Percentiles rank a stretch among this genome's conserved stretches.
These are phyloP conservation scores for Pandion haliaetus DNA, from an alignment of 2,113 vertebrate species.

Conservation along the genomic window DNA sequence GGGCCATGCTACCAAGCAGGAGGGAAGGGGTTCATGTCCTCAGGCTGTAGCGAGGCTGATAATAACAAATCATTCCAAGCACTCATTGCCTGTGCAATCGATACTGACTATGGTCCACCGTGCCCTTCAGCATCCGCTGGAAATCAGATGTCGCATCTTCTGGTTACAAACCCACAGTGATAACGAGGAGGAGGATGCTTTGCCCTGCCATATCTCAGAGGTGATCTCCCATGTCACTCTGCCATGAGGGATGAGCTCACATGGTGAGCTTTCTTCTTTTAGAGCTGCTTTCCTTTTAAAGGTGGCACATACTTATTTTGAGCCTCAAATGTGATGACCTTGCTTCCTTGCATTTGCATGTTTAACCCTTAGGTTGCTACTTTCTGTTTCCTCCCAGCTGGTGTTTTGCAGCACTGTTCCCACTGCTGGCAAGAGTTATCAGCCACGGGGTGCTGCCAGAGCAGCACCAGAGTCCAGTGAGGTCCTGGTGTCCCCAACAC, in stretches of 20 bases:
- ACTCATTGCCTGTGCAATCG: fast-evolving
- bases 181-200: background rate
- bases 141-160: background rate
- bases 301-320: background rate
- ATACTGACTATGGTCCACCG: background rate
- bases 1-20: fast-evolving
- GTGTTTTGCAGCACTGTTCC: background rate
- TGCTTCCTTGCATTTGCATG: background rate
- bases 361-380: background rate
- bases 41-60: background rate
- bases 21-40: background rate
- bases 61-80: background rate
- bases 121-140: background rate
- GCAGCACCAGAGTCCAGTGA: background rate
- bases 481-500: background rate
- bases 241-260: background rate
- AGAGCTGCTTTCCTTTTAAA: constrained; percentile 3
- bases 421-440: background rate
- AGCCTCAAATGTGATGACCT: background rate
- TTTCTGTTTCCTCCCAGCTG: background rate
- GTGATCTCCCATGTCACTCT: background rate
- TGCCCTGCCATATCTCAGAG: background rate
- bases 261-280: background rate
- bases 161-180: fast-evolving
- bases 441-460: fast-evolving